phyloP scores from a whole-genome alignment of 2,888 invertebrate genomes.

The Drosophila pseudotakahashii region DNA sequence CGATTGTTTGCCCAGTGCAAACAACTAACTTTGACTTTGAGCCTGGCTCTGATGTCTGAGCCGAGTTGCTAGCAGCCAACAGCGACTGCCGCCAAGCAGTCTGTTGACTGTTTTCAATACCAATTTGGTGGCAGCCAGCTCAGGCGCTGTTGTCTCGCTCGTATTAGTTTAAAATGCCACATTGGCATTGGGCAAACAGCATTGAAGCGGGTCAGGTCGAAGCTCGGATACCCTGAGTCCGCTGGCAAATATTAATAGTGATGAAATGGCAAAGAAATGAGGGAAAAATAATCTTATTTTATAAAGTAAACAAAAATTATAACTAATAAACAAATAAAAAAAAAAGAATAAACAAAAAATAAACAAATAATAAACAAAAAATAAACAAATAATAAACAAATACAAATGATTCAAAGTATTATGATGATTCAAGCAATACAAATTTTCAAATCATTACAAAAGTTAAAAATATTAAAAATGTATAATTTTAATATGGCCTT shows the following conservation, averaged over 20 bases:
- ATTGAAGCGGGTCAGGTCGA: constrained; percentile 39
- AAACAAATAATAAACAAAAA: too few relatives aligned
- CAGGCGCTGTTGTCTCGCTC: constrained; percentile 51
- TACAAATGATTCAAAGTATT: too few relatives aligned
- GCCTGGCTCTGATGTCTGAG: constrained; percentile 27
- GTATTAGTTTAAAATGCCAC: constrained; percentile 76
- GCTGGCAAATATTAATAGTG: too few relatives aligned
- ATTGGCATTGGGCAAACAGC: constrained; percentile 75
- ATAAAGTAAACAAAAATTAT: too few relatives aligned
- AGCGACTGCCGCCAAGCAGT: constrained; percentile 59
- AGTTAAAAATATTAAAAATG: too few relatives aligned
- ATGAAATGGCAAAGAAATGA: not conserved
- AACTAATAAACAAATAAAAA: too few relatives aligned
- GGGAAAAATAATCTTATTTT: too few relatives aligned
- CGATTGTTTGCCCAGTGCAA: constrained; percentile 65
- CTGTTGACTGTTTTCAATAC: constrained; percentile 68
- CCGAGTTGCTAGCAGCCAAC: constrained; percentile 25
- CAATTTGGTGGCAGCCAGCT: constrained; percentile 67
- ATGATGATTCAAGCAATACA: too few relatives aligned
- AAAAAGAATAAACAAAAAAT: too few relatives aligned
- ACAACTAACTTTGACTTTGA: constrained; percentile 45
- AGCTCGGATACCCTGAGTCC: constrained; percentile 20
- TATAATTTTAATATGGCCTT: too few relatives aligned
- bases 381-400: too few relatives aligned
- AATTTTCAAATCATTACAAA: too few relatives aligned